Evolutionary conservation across 2,797 vertebrate species (phyloP).

Genomic region (Gallinago solitaria): DNA sequence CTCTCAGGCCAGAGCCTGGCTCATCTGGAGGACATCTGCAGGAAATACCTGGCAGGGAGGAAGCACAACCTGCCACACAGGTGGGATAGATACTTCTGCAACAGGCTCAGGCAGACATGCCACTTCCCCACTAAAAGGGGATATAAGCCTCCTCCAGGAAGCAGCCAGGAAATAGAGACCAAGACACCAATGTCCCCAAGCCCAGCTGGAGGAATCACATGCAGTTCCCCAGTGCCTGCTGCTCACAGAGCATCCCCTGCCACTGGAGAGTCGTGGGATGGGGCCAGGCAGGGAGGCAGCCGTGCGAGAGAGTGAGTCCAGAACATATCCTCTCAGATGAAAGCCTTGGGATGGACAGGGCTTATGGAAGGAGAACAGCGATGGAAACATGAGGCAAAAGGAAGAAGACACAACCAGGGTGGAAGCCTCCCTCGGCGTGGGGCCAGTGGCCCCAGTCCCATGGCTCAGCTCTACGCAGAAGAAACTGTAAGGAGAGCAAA

Average conservation of each 20-base stretch:
- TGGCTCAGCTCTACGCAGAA: neutral
- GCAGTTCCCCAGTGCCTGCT: neutral
- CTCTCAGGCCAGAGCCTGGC: neutral
- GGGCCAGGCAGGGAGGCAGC: neutral
- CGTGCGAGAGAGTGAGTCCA: accelerated
- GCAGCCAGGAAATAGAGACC: neutral
- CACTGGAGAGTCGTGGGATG: accelerated
- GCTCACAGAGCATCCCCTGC: neutral
- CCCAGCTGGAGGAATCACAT: neutral
- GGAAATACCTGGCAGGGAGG: neutral
- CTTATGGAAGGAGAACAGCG: accelerated
- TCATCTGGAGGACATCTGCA: accelerated
- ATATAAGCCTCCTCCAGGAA: neutral
- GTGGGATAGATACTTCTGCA: neutral
- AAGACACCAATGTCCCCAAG: neutral
- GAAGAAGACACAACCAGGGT: neutral
- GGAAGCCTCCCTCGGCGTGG: accelerated
- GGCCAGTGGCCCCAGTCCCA: accelerated
- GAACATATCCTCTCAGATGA: neutral
- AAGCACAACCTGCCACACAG: neutral
- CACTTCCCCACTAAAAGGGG: neutral
- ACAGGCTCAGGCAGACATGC: neutral
- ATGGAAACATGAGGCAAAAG: accelerated
- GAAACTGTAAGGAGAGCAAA: neutral
- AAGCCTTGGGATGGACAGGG: neutral